Evolutionary conservation across 2,113 vertebrate species (phyloP), one percentile per base, ranked within the genome.

Genomic region (Fukomys damarensis): DNA sequence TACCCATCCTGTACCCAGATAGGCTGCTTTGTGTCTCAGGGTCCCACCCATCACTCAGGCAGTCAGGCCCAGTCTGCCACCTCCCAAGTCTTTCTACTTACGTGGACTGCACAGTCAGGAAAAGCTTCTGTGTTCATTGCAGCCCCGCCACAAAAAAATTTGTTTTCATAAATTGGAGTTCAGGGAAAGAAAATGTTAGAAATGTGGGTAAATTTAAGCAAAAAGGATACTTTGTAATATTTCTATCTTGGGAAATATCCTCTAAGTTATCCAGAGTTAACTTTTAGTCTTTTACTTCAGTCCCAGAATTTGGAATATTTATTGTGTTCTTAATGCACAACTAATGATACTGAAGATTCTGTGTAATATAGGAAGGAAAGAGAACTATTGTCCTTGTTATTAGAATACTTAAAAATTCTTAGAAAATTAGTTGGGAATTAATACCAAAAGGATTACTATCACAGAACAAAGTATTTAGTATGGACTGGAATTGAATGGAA

Each of bases 241-340:
- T 79, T 35, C 52, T 81, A 8, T 72, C 76, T 94, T 22, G 52
- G 43, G 19, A 70, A 89, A 88, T 17, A 93, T 70, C 35, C 59
- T 63, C 20, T 56, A 32, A 63, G 19, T 87, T 80, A 43, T 56
- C 20, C 65, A 68, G 72, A 72, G 79, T 92, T 54, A 86, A 54
- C 19, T 41, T 38, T 87, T 13, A 11, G 35, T 80, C 43, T n/a
- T 94, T 68, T 24, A 35, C 9, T 54, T 82, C 54, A 43, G 5
- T 46, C 24, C 52, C 19, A 88, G 52, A 35, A 43, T 43, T 30
- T 35, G 43, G n/a, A 58, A 52, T n/a, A 28, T 2, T 2, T 52
- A 24, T 0, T 79, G 20, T 87, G 11, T 91, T 80, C 46, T 65
- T 79, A 16, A 68, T 52, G 14, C 38, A 52, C 38, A 91, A 70